Percentiles rank a stretch among this genome's conserved stretches.
Evolutionary conservation across 2,113 vertebrate genomes (phyloP).

Genomic region (Hipposideros armiger): DNA sequence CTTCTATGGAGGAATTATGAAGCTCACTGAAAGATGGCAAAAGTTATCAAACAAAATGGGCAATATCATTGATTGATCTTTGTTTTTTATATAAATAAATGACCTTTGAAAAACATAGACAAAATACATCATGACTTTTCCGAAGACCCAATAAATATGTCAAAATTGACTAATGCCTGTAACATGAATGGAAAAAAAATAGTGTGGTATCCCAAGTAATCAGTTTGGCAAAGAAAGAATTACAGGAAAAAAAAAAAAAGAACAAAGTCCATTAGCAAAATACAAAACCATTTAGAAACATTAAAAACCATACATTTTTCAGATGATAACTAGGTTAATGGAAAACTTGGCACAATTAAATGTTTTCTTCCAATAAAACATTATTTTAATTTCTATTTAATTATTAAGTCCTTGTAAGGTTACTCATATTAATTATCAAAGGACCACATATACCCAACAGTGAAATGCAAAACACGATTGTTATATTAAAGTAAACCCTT

Average conservation of each 20-base stretch:
- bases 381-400: constrained; percentile 36
- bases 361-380: neutral
- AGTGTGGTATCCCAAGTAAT: neutral
- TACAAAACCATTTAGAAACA: neutral
- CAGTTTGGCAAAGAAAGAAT: neutral
- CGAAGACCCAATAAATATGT: neutral
- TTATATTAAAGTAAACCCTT: neutral
- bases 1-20: too few species aligned
- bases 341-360: neutral
- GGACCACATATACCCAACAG: neutral
- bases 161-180: neutral
- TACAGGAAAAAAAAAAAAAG: neutral
- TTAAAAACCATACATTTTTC: neutral
- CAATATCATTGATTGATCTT: too few species aligned
- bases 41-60: too few species aligned
- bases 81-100: too few species aligned
- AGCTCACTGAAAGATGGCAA: too few species aligned
- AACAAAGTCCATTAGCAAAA: neutral
- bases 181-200: neutral
- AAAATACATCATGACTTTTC: too few species aligned
- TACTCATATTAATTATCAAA: constrained; percentile 47
- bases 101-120: too few species aligned
- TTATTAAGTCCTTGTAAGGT: neutral
- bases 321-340: constrained; percentile 28
- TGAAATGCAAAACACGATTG: neutral